Conservation (phyloP, 2,888 invertebrate genomes). For the Ennomos fuscantarius region DNA sequence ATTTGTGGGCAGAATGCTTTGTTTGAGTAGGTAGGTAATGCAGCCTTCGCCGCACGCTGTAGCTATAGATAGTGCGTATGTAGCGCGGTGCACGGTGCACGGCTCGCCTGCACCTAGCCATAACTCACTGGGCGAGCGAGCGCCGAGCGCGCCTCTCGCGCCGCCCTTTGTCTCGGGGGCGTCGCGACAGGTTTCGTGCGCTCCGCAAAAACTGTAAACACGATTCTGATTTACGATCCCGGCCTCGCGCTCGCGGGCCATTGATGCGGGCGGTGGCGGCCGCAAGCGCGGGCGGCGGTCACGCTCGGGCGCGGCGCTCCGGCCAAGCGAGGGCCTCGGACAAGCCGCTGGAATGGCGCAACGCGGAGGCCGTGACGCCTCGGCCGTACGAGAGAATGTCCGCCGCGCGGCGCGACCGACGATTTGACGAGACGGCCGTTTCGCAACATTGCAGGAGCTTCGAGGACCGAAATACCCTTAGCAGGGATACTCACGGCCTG, state of each 20-base stretch:
- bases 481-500: conserved; percentile 82
- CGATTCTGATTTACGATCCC: conserved; percentile 73
- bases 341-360: conserved; percentile 74
- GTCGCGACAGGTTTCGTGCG: conserved; percentile 71
- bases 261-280: conserved; percentile 42
- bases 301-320: conserved; percentile 79
- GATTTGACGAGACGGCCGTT: conserved; percentile 69
- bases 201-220: conserved; percentile 81
- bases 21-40: conserved; percentile 79
- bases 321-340: conserved; percentile 67
- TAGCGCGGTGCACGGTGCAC: conserved; percentile 59
- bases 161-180: conserved; percentile 72
- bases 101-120: conserved; percentile 72
- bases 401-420: conserved; percentile 72
- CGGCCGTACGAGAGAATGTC: conserved; percentile 82
- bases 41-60: conserved; percentile 80
- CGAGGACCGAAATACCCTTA: conserved; percentile 78
- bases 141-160: conserved; percentile 61
- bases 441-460: conserved; percentile 79
- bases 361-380: conserved; percentile 83
- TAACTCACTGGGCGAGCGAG: conserved; percentile 70
- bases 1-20: conserved; percentile 81
- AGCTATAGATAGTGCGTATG: conserved; percentile 65
- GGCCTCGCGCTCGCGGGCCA: conserved; percentile 52
- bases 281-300: conserved; percentile 67